Percentiles rank a stretch among this genome's conserved stretches.
These are phyloP conservation scores for Lagopus muta DNA, from an alignment of 2,113 vertebrate species.

Conservation along the genomic window DNA sequence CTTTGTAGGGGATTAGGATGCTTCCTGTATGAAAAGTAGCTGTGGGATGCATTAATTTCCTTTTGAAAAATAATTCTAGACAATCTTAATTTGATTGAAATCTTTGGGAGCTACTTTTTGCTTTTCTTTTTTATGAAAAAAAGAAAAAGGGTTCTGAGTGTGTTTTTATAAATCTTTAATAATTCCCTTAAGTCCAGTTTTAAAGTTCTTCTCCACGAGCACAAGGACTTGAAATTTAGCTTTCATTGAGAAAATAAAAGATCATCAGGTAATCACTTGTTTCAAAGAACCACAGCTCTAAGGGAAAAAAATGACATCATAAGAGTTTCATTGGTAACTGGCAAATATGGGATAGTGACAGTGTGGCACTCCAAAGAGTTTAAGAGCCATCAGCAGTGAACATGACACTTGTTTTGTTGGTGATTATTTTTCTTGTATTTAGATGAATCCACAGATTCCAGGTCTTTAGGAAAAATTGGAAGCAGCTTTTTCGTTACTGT, in stretches of 20 bases:
- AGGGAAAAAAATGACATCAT: rapidly evolving
- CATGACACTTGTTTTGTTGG: not conserved
- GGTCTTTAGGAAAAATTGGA: not conserved
- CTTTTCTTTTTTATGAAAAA: not conserved
- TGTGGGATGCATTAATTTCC: not conserved
- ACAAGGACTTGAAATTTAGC: not conserved
- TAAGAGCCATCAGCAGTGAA: not conserved
- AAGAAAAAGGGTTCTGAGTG: not conserved
- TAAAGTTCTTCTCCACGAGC: not conserved
- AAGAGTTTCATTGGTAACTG: not conserved
- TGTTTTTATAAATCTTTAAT: not conserved
- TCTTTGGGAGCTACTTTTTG: not conserved
- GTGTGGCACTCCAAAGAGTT: not conserved
- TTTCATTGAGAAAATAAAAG: not conserved
- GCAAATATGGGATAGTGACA: not conserved
- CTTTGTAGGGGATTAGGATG: not conserved
- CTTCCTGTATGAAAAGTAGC: not conserved
- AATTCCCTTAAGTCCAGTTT: not conserved
- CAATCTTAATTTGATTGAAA: not conserved
- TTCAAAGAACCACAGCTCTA: not conserved
- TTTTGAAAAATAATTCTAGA: not conserved
- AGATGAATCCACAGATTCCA: not conserved
- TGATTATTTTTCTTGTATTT: not conserved
- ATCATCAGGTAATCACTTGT: not conserved
- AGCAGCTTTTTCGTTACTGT: not conserved